A percentile compares a stretch with the other conserved stretches of the same genome.
Evolutionary conservation across 2,888 invertebrate genomes (phyloP).

Genomic region (Gymnosoma rotundatum): DNA sequence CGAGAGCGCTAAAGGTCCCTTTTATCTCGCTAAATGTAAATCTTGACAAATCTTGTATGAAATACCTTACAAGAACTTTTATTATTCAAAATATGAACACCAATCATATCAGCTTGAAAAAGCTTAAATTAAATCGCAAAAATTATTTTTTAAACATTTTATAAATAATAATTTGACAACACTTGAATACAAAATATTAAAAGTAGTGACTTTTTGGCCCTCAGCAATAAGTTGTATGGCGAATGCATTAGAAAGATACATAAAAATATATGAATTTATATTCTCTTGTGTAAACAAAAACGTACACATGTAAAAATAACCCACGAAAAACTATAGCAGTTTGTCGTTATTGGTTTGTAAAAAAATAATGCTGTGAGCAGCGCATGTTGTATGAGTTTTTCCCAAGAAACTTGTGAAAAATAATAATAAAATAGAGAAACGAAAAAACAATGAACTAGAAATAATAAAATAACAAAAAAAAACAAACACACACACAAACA

Average conservation of each 20-base stretch:
- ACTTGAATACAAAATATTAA: conserved; percentile 17
- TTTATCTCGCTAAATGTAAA: too few species aligned
- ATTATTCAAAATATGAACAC: too few species aligned
- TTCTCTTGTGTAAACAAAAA: not conserved
- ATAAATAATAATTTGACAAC: not conserved
- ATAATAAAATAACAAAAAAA: conserved; percentile 2
- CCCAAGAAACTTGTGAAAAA: conserved; percentile 49
- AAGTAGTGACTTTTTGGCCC: conserved; percentile 22
- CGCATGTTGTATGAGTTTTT: conserved; percentile 23
- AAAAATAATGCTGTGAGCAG: conserved; percentile 51
- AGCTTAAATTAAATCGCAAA: too few species aligned
- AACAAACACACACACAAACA: too few species aligned
- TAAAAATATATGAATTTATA: not conserved
- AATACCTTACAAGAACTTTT: too few species aligned
- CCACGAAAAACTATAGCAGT: conserved; percentile 43
- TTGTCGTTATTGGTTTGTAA: conserved; percentile 61
- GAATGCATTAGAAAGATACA: not conserved
- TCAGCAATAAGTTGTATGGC: conserved; percentile 22
- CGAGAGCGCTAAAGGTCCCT: too few species aligned
- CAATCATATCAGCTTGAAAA: too few species aligned
- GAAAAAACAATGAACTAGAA: conserved; percentile 38
- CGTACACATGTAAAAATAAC: not conserved
- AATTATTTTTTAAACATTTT: not conserved
- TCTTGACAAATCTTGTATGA: too few species aligned
- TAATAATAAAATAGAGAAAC: conserved; percentile 23